Evolutionary conservation across 2,113 vertebrate species (phyloP), one percentile per base, ranked within the genome.

Genomic region (Xyrauchen texanus): DNA sequence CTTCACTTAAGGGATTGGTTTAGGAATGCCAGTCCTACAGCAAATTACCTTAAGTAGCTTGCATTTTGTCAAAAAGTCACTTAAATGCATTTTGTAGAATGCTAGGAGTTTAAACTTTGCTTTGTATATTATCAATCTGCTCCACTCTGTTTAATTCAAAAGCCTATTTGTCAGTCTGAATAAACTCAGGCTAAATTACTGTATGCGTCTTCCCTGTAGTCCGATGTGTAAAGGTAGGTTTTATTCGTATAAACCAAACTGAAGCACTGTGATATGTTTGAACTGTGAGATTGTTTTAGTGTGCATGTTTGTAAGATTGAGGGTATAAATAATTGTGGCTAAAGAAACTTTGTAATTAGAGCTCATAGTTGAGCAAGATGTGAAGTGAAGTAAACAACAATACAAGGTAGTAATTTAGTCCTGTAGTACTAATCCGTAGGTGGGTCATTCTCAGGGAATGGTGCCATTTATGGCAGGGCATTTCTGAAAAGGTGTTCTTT

Each of bases 261-360:
- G 47, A n/a, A 3, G 5, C 5, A 6, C 13, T 58, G 13, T 7
- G 7, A 3, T 15, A 3, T 11, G 12, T 6, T 58, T 13, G 5
- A 12, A 12, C 12, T 10, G 9, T 10, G 70, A 60, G 34, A 72
- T 82, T 49, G 57, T 83, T 70, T 83, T 67, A 13, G 75, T 86
- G 52, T 45, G 21, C 21, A 34, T 34, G 21, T 34, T 8, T 77
- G n/a, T 42, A 15, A 34, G 55, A 52, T 49, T 69, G 44, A 49
- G 45, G 34, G 47, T 42, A 6, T 45, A 64, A 64, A 62, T 79
- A 55, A 34, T 60, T 53, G 13, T 67, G 76, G 52, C 21, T 47
- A 61, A 61, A 62, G 57, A 46, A 60, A 60, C 15, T 49, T 58
- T 51, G 71, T 74, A 63, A 74, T 74, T 74, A 74, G 45, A 74